Evolutionary conservation across 2,113 vertebrate species (phyloP).

Genomic region (Ranitomeya variabilis): DNA sequence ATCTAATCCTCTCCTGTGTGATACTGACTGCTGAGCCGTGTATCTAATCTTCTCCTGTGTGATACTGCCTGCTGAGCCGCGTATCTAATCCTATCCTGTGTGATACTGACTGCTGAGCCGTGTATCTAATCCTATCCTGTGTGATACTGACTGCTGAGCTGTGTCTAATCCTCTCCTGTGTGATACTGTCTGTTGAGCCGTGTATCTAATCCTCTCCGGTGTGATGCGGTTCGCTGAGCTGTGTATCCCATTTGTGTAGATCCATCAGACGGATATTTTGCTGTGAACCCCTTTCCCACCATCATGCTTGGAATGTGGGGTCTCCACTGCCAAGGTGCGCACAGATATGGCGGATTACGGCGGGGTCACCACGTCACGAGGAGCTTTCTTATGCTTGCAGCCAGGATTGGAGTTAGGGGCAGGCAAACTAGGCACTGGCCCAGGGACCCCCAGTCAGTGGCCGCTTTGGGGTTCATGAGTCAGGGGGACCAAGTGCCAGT

Average conservation of each 20-base stretch:
- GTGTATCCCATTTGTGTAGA: neutral
- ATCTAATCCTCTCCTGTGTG: neutral
- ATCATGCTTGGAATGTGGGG: neutral
- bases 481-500: too few relatives aligned
- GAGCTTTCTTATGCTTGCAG: too few relatives aligned
- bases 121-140: neutral
- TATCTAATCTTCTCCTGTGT: neutral
- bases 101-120: neutral
- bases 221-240: neutral
- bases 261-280: too few relatives aligned
- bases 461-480: too few relatives aligned
- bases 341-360: neutral
- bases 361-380: too few relatives aligned
- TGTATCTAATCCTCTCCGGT: neutral
- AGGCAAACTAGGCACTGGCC: too few relatives aligned
- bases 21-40: neutral
- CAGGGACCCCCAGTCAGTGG: too few relatives aligned
- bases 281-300: neutral
- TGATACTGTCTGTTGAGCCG: neutral
- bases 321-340: neutral
- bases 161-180: too few relatives aligned
- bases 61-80: neutral
- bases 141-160: neutral
- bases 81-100: neutral
- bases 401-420: too few relatives aligned